Evolutionary conservation across 1,140 invertebrate species (phyloP).

Genomic region (roundworm (Caenorhabditis elegans)): WBcel235 BX284602.5:6653001-6653500

Average conservation of each 20-base stretch:
- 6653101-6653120: conserved; percentile 32
- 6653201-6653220: conserved; percentile 4
- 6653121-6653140: not conserved
- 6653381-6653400: conserved; percentile 40
- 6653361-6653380: conserved; percentile 48
- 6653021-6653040: conserved; percentile 45
- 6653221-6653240: not conserved
- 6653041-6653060: conserved; percentile 40
- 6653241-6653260: not conserved
- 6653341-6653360: conserved; percentile 43
- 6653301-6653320: not conserved
- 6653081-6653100: conserved; percentile 47
- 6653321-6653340: not conserved
- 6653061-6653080: conserved; percentile 52
- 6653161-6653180: not conserved
- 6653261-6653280: too few species aligned
- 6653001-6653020: conserved; percentile 41
- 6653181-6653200: conserved; percentile 33
- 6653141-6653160: not conserved
- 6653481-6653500: conserved; percentile 50
- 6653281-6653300: not conserved
- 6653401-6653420: conserved; percentile 43
- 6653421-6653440: conserved; percentile 52
- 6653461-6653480: conserved; percentile 51
- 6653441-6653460: conserved; percentile 41